Percentiles rank a stretch among this genome's conserved stretches.
Conservation (phyloP, 2,797 vertebrate genomes). For the Platyrinchus mystaceus region DNA sequence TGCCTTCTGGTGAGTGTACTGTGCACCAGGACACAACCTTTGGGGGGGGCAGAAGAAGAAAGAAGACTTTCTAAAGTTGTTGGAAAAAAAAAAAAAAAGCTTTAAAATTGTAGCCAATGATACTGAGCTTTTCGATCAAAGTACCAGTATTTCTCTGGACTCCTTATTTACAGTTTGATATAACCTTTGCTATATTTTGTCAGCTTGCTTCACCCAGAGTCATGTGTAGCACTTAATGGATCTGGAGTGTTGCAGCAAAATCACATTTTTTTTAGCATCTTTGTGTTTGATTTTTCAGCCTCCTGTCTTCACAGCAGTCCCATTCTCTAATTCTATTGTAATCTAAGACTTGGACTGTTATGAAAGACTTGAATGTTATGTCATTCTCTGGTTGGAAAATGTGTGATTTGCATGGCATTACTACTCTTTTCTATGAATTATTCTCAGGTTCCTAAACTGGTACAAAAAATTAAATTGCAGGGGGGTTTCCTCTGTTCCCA, state of each 20-base stretch:
- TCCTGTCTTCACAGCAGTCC: not conserved
- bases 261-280: not conserved
- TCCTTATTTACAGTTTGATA: not conserved
- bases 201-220: not conserved
- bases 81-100: not conserved
- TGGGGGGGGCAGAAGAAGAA: accelerated
- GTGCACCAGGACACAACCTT: not conserved
- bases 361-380: not conserved
- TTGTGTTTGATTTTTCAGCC: not conserved
- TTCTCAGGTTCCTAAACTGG: not conserved
- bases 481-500: not conserved
- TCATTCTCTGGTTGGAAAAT: not conserved
- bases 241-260: not conserved
- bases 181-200: not conserved
- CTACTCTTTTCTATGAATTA: not conserved
- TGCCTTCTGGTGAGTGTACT: not conserved
- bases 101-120: not conserved
- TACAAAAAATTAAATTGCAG: not conserved
- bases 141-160: not conserved
- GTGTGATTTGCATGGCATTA: not conserved
- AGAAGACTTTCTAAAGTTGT: not conserved
- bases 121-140: not conserved
- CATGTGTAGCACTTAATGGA: not conserved
- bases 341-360: not conserved
- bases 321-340: not conserved